Conservation (phyloP, 2,888 invertebrate genomes). For the Vannuccia rotundouncinata region DNA sequence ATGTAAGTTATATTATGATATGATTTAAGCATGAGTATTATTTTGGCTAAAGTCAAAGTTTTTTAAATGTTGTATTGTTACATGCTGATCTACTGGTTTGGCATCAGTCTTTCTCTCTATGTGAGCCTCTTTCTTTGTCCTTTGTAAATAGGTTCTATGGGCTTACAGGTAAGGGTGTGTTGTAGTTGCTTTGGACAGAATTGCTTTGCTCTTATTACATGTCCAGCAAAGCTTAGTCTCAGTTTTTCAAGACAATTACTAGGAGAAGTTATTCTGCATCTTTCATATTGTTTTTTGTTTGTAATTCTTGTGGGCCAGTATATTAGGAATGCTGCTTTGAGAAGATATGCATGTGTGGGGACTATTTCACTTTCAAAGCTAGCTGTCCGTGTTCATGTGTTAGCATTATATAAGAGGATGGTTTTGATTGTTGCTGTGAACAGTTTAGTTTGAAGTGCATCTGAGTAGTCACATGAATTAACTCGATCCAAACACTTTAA, state of each 20-base stretch:
- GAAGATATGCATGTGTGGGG: not conserved
- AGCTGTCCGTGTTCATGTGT: not conserved
- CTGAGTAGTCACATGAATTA: not conserved
- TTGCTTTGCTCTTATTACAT: not conserved
- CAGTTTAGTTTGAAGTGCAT: not conserved
- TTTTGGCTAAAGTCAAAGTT: too few relatives aligned
- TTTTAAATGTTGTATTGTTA: too few relatives aligned
- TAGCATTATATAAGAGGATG: not conserved
- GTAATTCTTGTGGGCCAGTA: not conserved
- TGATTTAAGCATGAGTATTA: too few relatives aligned
- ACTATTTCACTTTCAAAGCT: not conserved
- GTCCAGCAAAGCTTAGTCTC: not conserved
- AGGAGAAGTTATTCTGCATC: not conserved
- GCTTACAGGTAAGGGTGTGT: too few relatives aligned
- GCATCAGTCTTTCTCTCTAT: too few relatives aligned
- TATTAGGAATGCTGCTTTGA: not conserved
- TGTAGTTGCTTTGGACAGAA: conserved; percentile 1
- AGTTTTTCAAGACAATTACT: conserved; percentile 1
- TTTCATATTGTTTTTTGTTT: not conserved
- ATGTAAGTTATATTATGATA: too few relatives aligned
- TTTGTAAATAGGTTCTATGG: too few relatives aligned
- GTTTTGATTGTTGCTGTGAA: not conserved
- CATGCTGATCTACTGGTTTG: too few relatives aligned
- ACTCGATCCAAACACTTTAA: not conserved
- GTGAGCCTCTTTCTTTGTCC: too few relatives aligned